phyloP scores from a whole-genome alignment of 2,113 vertebrate species.

The Etheostoma spectabile region DNA sequence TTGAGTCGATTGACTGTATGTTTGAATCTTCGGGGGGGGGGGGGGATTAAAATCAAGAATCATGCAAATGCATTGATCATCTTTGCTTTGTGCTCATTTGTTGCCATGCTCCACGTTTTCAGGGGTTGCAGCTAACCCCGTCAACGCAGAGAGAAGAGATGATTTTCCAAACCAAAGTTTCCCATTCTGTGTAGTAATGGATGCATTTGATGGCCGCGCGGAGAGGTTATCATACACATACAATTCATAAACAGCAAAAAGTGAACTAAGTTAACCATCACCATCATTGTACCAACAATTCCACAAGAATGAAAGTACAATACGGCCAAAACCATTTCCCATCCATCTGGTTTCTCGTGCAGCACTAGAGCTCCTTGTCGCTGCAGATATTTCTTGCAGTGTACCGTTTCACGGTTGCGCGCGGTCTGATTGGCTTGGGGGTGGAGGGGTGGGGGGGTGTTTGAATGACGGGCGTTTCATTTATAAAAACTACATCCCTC shows the following conservation, averaged over 20 bases:
- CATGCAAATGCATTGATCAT: fast-evolving
- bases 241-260: too few relatives aligned
- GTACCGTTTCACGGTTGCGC: constrained; percentile 62
- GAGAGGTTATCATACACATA: too few relatives aligned
- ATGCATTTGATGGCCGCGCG: too few relatives aligned
- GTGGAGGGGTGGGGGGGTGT: constrained; percentile 38
- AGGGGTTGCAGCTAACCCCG: too few relatives aligned
- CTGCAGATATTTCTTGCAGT: constrained; percentile 55
- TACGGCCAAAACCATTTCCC: too few relatives aligned
- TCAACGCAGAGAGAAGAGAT: too few relatives aligned
- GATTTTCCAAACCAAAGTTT: too few relatives aligned
- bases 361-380: background rate
- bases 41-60: background rate
- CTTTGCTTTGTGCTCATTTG: background rate
- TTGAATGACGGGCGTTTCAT: constrained; percentile 86
- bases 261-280: too few relatives aligned
- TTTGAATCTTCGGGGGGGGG: background rate
- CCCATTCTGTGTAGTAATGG: too few relatives aligned
- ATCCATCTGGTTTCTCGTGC: background rate
- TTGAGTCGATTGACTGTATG: background rate
- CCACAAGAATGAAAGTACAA: too few relatives aligned
- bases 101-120: background rate
- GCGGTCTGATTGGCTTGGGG: constrained; percentile 68
- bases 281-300: too few relatives aligned
- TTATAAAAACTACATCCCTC: constrained; percentile 80